Evolutionary conservation across 2,113 vertebrate species (phyloP).

Genomic region (Odontesthes bonariensis): DNA sequence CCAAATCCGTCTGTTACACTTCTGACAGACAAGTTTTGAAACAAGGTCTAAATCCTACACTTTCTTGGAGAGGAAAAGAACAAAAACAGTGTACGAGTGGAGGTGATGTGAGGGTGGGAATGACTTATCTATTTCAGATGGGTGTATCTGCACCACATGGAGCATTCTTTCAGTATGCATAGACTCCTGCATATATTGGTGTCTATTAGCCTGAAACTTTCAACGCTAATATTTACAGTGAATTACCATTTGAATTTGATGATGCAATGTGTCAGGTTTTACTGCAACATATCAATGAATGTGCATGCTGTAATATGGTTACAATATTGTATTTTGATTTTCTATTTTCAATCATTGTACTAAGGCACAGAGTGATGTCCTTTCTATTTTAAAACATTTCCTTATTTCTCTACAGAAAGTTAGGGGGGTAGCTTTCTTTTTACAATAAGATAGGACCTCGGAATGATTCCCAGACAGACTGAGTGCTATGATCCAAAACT

Average conservation of each 20-base stretch:
- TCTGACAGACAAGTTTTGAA: slow-evolving; percentile 19
- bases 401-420: neutral
- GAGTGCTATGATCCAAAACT: neutral
- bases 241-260: neutral
- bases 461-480: neutral
- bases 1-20: slow-evolving; percentile 6
- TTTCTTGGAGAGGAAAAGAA: slow-evolving; percentile 7
- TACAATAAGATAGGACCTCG: neutral
- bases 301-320: neutral
- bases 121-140: neutral
- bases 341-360: slow-evolving; percentile 19
- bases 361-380: slow-evolving; percentile 4
- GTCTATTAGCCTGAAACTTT: neutral
- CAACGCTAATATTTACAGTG: slow-evolving; percentile 10
- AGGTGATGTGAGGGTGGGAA: slow-evolving; percentile 39
- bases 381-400: slow-evolving; percentile 19
- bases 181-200: no score
- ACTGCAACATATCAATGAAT: neutral
- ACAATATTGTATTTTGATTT: slow-evolving; percentile 5
- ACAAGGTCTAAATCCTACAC: slow-evolving; percentile 32
- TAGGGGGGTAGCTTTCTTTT: neutral
- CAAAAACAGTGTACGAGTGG: slow-evolving; percentile 32
- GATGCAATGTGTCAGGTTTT: slow-evolving; percentile 25
- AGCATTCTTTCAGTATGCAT: slow-evolving; percentile 6
- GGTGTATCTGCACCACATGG: neutral